phyloP scores from a whole-genome alignment of 2,113 vertebrate genomes.

The Aspiorhynchus laticeps region DNA sequence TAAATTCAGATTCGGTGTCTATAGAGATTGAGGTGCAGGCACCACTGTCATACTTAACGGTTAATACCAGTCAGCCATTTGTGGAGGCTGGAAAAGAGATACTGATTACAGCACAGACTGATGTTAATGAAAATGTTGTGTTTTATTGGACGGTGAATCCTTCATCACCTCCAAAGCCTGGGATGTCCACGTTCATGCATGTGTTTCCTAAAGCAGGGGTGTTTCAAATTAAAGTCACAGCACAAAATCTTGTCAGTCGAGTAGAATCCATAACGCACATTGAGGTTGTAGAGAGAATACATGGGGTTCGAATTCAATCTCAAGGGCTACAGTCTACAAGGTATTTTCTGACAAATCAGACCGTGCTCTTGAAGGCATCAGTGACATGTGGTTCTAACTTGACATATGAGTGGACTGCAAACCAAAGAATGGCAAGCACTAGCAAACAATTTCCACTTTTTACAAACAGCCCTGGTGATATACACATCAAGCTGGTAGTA shows the following conservation, averaged over 20 bases:
- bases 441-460: slow-evolving; percentile 62
- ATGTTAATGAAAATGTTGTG: slow-evolving; percentile 57
- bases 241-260: slow-evolving; percentile 67
- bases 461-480: slow-evolving; percentile 60
- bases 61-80: slow-evolving; percentile 61
- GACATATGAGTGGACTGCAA: slow-evolving; percentile 70
- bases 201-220: slow-evolving; percentile 68
- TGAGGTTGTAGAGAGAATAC: slow-evolving; percentile 72
- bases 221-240: slow-evolving; percentile 67
- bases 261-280: slow-evolving; percentile 63
- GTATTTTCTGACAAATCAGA: slow-evolving; percentile 68
- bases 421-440: slow-evolving; percentile 43
- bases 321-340: slow-evolving; percentile 58
- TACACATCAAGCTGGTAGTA: slow-evolving; percentile 69
- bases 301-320: slow-evolving; percentile 66
- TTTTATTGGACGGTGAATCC: slow-evolving; percentile 74
- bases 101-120: slow-evolving; percentile 64
- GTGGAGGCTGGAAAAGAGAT: slow-evolving; percentile 65
- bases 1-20: slow-evolving; percentile 65
- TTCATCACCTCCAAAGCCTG: slow-evolving; percentile 47
- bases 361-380: slow-evolving; percentile 62
- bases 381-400: slow-evolving; percentile 73
- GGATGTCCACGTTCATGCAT: slow-evolving; percentile 63
- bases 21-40: slow-evolving; percentile 64
- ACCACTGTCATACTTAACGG: slow-evolving; percentile 64